Evolutionary conservation across 2,888 invertebrate genomes (phyloP).

Genomic region (Plemyria rubiginata): DNA sequence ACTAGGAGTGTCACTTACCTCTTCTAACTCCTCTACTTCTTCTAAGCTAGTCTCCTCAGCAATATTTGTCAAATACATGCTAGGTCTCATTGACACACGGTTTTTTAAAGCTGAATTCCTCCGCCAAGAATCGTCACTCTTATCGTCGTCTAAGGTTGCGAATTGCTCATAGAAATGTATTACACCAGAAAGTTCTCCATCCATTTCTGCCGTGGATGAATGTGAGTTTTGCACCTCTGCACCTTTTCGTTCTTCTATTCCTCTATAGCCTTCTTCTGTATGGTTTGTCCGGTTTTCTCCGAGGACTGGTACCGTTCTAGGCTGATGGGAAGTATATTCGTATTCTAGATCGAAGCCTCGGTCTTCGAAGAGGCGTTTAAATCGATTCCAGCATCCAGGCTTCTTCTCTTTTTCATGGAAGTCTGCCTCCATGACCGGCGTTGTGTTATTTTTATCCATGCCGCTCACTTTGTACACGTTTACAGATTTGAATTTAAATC

Average conservation of each 20-base stretch:
- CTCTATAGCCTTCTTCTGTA: constrained; percentile 61
- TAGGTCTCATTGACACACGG: constrained; percentile 76
- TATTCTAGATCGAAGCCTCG: constrained; percentile 77
- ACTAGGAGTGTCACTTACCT: constrained; percentile 60
- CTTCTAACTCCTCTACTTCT: constrained; percentile 64
- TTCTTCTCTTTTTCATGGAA: constrained; percentile 21
- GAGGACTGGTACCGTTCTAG: constrained; percentile 42
- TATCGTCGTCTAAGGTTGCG: constrained; percentile 63
- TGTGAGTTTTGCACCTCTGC: constrained; percentile 38
- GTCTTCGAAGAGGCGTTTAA: constrained; percentile 73
- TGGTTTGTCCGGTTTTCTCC: constrained; percentile 51
- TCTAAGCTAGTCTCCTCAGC: constrained; percentile 68
- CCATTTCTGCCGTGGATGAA: constrained; percentile 43
- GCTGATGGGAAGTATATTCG: constrained; percentile 57
- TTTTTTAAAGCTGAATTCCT: constrained; percentile 57
- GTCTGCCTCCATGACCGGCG: constrained; percentile 31
- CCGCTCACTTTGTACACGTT: constrained; percentile 19
- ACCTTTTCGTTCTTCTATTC: constrained; percentile 56
- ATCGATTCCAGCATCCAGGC: constrained; percentile 73
- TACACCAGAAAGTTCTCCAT: constrained; percentile 61
- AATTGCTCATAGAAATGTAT: constrained; percentile 80
- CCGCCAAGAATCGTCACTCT: constrained; percentile 59
- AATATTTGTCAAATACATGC: constrained; percentile 72
- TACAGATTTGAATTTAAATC: background rate
- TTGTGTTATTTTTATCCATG: constrained; percentile 46